A percentile compares a stretch with the other conserved stretches of the same genome.
phyloP scores from a whole-genome alignment of 2,888 invertebrate genomes.

The Neoascia interrupta region DNA sequence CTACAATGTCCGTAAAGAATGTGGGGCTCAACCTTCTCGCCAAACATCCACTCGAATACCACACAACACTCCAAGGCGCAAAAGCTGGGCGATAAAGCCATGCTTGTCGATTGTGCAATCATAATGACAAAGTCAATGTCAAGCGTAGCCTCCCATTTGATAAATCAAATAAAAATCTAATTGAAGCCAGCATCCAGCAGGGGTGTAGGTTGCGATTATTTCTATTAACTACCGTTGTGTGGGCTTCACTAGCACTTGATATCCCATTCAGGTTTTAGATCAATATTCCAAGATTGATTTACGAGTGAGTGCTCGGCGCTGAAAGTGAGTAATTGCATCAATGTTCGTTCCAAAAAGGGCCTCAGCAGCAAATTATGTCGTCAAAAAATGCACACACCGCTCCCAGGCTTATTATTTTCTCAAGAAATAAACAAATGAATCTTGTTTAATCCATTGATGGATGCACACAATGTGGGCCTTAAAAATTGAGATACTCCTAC shows the following conservation, averaged over 20 bases:
- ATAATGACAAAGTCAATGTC: conserved; percentile 41
- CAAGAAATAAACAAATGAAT: too few species aligned
- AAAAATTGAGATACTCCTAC: not conserved
- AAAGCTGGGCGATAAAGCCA: conserved; percentile 2
- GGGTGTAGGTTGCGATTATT: conserved; percentile 48
- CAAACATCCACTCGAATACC: conserved; percentile 12
- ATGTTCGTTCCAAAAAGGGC: too few species aligned
- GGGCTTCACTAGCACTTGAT: conserved; percentile 17
- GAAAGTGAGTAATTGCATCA: conserved; percentile 32
- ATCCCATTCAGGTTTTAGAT: conserved; percentile 31
- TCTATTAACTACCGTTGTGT: conserved; percentile 39
- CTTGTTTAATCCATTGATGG: too few species aligned
- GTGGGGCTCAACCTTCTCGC: conserved; percentile 34
- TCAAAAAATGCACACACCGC: too few species aligned
- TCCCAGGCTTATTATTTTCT: too few species aligned
- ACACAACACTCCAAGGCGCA: conserved; percentile 1
- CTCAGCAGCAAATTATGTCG: not conserved
- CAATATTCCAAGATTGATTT: conserved; percentile 59
- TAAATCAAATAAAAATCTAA: conserved; percentile 26
- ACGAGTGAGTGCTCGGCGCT: too few species aligned
- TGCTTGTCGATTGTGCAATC: conserved; percentile 39
- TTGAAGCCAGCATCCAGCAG: conserved; percentile 4
- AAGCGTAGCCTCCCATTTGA: conserved; percentile 20
- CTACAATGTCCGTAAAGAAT: conserved; percentile 24
- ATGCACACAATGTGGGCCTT: not conserved